Evolutionary conservation across 2,113 vertebrate species (phyloP).

Genomic region (Saccopteryx bilineata): DNA sequence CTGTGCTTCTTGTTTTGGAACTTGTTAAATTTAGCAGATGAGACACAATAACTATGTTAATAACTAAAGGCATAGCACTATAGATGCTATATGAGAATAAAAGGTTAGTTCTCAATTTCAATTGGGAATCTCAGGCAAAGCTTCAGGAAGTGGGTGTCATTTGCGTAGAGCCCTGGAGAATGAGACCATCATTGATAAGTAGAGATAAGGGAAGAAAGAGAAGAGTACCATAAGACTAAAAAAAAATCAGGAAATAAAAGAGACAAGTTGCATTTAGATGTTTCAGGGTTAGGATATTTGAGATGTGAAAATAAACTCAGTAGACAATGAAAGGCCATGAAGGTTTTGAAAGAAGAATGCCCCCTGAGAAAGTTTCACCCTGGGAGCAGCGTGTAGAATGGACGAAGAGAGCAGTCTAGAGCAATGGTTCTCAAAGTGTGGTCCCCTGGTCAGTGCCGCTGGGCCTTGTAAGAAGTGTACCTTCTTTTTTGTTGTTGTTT

Average conservation of each 20-base stretch:
- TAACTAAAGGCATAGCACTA: not conserved
- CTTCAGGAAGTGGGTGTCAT: not conserved
- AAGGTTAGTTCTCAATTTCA: not conserved
- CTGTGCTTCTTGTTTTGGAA: not conserved
- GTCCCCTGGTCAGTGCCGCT: not conserved
- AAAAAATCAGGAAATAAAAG: not conserved
- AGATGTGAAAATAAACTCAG: not conserved
- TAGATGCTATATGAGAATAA: not conserved
- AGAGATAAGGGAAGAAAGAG: not conserved
- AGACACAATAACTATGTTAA: not conserved
- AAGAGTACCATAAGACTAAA: not conserved
- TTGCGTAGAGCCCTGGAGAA: not conserved
- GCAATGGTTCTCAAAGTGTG: not conserved
- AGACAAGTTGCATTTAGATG: not conserved
- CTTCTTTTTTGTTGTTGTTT: too few relatives aligned
- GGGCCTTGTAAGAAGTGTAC: not conserved
- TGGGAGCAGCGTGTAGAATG: not conserved
- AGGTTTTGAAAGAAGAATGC: not conserved
- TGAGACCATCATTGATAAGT: not conserved
- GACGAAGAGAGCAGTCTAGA: not conserved
- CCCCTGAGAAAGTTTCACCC: not conserved
- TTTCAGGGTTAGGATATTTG: not conserved
- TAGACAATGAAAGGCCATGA: not conserved
- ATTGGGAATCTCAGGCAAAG: not conserved
- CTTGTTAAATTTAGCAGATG: not conserved